Base-by-base conservation (phyloP, 2,797 vertebrate species). In the Pseudochirops corinnae region DNA sequence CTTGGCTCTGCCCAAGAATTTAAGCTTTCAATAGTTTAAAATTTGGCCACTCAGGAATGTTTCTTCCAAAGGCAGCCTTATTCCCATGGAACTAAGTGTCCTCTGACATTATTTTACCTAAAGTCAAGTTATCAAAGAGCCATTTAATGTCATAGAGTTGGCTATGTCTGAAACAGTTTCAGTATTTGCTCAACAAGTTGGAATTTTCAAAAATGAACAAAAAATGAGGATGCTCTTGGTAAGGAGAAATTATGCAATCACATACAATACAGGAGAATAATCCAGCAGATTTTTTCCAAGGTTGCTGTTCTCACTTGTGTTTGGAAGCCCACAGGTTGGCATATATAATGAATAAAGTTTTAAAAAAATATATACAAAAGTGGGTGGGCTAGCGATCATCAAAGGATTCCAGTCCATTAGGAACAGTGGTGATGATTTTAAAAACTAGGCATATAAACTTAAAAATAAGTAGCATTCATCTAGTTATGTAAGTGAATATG, bases 261-360 rank as follows among this genome's bases (percentile, higher is more conserved):
- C 28, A 58, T 4, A 93, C 62, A 92, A 52, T 53, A 62, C 1
- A 92, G 92, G 57, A 55, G 95, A 95, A 74, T 2, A 55, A 93
- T 92, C 53, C 67, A 92, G 55, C 2, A 90, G 60, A n/a, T 9
- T 55, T 39, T 92, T n/a, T 93, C 33, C 24, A 90, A 93, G 21
- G 39, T 90, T 90, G 53, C 29, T 93, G 28, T 57, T 62, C 58
- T 93, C 92, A 93, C 0, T 50, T n/a, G 55, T 92, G 46, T 94
- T 94, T 53, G 91, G 90, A 96, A 92, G 58, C n/a, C 93, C 90
- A 94, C 52, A 90, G 28, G 53, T 62, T 94, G 87, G 96, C 74
- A 82, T 7, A 31, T 92, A 28, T 21, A 94, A 91, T 4, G 12
- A 50, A 56, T 90, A 90, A 95, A 67, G 33, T 62, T 16, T 60